These are phyloP conservation scores for Ooceraea biroi DNA, from an alignment of 1,140 invertebrate genomes.

Conservation along the genomic window DNA sequence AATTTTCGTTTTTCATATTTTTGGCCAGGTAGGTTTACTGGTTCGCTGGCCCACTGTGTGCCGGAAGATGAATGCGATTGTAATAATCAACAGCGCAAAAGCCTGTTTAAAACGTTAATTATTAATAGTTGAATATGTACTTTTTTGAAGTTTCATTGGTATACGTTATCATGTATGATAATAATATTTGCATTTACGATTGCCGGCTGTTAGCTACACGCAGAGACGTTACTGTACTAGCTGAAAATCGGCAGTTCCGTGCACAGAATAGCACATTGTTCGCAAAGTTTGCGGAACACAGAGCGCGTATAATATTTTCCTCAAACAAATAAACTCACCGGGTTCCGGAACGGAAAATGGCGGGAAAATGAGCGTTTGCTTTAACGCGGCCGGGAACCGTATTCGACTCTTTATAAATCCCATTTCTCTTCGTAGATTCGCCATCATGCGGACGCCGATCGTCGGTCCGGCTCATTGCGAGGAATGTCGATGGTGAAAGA, in stretches of 20 bases:
- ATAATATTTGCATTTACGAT: background rate
- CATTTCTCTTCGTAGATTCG: conserved; percentile 60
- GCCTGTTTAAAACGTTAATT: background rate
- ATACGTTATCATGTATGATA: conserved; percentile 1
- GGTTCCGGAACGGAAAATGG: background rate
- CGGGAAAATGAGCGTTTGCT: conserved; percentile 51
- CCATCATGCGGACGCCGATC: conserved; percentile 42
- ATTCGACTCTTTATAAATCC: conserved; percentile 60
- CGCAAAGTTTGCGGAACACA: conserved; percentile 16
- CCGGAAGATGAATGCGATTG: too few relatives aligned
- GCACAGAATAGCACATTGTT: conserved; percentile 26
- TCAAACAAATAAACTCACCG: conserved; percentile 20
- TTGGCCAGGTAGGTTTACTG: too few relatives aligned
- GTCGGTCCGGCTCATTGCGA: conserved; percentile 18
- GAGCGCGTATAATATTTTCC: conserved; percentile 32
- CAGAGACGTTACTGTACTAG: background rate
- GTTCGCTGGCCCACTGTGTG: too few relatives aligned
- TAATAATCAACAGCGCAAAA: too few relatives aligned
- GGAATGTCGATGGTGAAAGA: conserved; percentile 59
- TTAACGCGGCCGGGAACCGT: background rate
- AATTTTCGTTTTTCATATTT: too few relatives aligned
- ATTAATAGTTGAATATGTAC: background rate
- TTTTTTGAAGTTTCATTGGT: background rate
- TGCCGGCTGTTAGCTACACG: background rate
- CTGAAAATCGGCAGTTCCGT: conserved; percentile 4